These are phyloP conservation scores for Hypsopygia costalis DNA, from an alignment of 2,888 invertebrate species.

Conservation along the genomic window DNA sequence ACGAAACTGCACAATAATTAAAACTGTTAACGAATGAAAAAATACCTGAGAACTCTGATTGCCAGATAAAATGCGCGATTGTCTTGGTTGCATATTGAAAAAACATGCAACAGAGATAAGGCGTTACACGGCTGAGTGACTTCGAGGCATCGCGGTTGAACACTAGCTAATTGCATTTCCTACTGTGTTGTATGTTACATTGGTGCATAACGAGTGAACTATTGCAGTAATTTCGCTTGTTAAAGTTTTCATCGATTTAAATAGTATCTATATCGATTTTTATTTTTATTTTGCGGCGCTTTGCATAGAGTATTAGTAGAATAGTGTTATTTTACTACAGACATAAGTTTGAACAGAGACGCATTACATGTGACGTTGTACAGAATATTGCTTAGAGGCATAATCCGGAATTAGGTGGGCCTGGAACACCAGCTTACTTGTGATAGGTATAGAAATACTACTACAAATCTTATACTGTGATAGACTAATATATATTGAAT, in stretches of 20 bases:
- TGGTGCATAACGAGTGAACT: slow-evolving; percentile 39
- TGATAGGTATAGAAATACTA: too few relatives aligned
- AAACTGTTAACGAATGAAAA: slow-evolving; percentile 67
- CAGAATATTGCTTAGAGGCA: too few relatives aligned
- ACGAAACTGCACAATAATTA: slow-evolving; percentile 73
- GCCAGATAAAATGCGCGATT: slow-evolving; percentile 69
- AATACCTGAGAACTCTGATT: slow-evolving; percentile 77
- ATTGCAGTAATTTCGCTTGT: slow-evolving; percentile 25
- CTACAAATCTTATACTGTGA: too few relatives aligned
- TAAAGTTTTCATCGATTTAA: slow-evolving; percentile 14
- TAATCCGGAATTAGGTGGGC: too few relatives aligned
- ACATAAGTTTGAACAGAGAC: too few relatives aligned
- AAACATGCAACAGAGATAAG: slow-evolving; percentile 79
- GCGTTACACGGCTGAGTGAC: slow-evolving; percentile 71
- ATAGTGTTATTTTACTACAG: too few relatives aligned
- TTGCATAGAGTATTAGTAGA: too few relatives aligned
- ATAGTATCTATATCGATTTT: too few relatives aligned
- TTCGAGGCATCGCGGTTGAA: slow-evolving; percentile 61
- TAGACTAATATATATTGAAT: too few relatives aligned
- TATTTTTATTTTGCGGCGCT: too few relatives aligned
- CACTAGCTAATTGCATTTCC: slow-evolving; percentile 75
- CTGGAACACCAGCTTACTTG: too few relatives aligned
- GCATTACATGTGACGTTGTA: too few relatives aligned
- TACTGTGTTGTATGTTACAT: slow-evolving; percentile 61
- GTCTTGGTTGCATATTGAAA: slow-evolving; percentile 78